phyloP scores from a whole-genome alignment of 2,797 vertebrate genomes.

The Menidia menidia region DNA sequence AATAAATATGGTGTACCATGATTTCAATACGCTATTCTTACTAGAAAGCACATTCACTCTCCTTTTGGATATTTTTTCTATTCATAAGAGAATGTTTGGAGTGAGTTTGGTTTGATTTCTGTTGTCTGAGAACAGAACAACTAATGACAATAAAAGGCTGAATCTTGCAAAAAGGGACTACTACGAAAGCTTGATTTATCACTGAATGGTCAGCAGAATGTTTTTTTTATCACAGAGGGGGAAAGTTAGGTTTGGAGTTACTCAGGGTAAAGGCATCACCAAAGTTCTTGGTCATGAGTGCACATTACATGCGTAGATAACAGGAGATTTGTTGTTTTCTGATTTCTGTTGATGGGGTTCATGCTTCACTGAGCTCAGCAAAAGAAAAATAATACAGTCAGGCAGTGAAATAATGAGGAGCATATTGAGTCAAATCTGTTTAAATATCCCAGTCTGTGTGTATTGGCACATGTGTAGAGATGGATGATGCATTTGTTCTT shows the following conservation, averaged over 20 bases:
- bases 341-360: slow-evolving; percentile 27
- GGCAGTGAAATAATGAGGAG: neutral
- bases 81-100: neutral
- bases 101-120: neutral
- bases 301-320: slow-evolving; percentile 9
- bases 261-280: neutral
- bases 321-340: slow-evolving; percentile 20
- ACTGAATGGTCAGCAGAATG: neutral
- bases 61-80: too few relatives aligned
- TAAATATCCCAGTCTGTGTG: slow-evolving; percentile 4
- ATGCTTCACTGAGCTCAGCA: slow-evolving; percentile 10
- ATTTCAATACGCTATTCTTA: too few relatives aligned
- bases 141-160: too few relatives aligned
- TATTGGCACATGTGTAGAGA: slow-evolving; percentile 11
- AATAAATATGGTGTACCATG: too few relatives aligned
- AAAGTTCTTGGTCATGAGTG: slow-evolving; percentile 10
- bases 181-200: slow-evolving; percentile 9
- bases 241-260: neutral
- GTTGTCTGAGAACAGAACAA: too few relatives aligned
- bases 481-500: slow-evolving; percentile 7
- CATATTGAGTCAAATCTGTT: slow-evolving; percentile 20
- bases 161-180: too few relatives aligned
- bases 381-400: slow-evolving; percentile 23
- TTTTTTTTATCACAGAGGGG: neutral
- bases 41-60: too few relatives aligned